Conservation (phyloP, 2,888 invertebrate genomes). For the Brassicogethes aeneus region DNA sequence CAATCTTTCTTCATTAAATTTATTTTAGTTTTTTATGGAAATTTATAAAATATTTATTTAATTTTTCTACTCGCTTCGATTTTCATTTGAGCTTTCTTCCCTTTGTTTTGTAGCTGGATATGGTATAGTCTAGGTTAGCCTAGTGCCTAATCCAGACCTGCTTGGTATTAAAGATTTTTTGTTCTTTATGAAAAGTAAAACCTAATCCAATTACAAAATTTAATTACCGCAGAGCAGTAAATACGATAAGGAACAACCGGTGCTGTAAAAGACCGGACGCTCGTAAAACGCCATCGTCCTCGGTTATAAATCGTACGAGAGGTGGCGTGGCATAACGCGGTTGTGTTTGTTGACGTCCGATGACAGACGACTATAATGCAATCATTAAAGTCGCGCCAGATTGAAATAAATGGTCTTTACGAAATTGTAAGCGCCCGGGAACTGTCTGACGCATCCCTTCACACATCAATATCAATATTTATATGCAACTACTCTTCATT, state of each 20-base stretch:
- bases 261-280: not conserved
- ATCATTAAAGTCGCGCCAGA: slow-evolving; percentile 39
- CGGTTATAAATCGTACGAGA: slow-evolving; percentile 20
- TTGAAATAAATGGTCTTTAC: slow-evolving; percentile 45
- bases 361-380: slow-evolving; percentile 31
- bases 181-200: too few species aligned
- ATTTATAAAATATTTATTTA: too few species aligned
- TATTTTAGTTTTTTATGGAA: too few species aligned
- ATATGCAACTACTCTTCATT: slow-evolving; percentile 40
- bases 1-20: too few species aligned
- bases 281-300: slow-evolving; percentile 12
- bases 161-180: too few species aligned
- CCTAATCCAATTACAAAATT: not conserved
- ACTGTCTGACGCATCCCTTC: slow-evolving; percentile 42
- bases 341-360: slow-evolving; percentile 23
- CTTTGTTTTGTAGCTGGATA: too few species aligned
- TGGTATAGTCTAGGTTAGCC: too few species aligned
- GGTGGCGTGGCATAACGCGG: slow-evolving; percentile 20
- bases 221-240: slow-evolving; percentile 1
- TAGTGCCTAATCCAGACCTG: too few species aligned
- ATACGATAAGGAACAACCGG: not conserved
- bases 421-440: slow-evolving; percentile 36
- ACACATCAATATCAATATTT: slow-evolving; percentile 43
- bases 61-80: too few species aligned
- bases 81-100: too few species aligned